phyloP scores from a whole-genome alignment of 1,140 invertebrate genomes.

The Tetramorium simillimum region DNA sequence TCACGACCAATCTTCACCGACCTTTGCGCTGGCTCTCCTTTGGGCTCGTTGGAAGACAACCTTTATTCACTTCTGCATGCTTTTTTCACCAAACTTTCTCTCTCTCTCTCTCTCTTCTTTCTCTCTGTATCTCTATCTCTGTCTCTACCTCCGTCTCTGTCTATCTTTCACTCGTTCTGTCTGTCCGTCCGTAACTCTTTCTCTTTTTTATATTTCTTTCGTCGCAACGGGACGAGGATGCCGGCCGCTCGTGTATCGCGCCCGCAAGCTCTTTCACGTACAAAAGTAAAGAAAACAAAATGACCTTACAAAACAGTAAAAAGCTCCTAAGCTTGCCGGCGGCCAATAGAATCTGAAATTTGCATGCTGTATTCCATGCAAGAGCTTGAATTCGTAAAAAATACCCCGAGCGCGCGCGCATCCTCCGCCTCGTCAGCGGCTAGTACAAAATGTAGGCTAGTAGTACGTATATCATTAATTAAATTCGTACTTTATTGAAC shows the following conservation, averaged over 20 bases:
- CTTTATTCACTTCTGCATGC: slow-evolving; percentile 79
- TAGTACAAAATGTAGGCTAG: slow-evolving; percentile 74
- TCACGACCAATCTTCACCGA: slow-evolving; percentile 75
- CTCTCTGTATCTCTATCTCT: slow-evolving; percentile 44
- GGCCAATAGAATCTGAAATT: slow-evolving; percentile 8
- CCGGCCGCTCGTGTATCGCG: background rate
- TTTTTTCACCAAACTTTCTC: slow-evolving; percentile 65
- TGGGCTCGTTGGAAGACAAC: slow-evolving; percentile 74
- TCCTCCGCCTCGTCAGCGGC: slow-evolving; percentile 34
- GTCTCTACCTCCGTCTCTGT: slow-evolving; percentile 52
- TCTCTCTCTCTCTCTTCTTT: slow-evolving; percentile 50
- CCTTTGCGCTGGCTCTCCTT: slow-evolving; percentile 73
- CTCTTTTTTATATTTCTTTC: slow-evolving; percentile 68
- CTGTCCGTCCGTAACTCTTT: slow-evolving; percentile 64
- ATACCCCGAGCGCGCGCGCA: background rate
- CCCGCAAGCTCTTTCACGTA: slow-evolving; percentile 6
- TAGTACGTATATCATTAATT: slow-evolving; percentile 82
- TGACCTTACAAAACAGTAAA: slow-evolving; percentile 9
- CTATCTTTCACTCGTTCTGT: slow-evolving; percentile 60
- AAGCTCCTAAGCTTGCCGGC: background rate
- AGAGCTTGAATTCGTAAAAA: background rate
- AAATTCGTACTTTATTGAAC: slow-evolving; percentile 78
- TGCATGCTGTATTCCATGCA: background rate
- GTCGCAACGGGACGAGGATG: slow-evolving; percentile 43
- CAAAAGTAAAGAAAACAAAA: slow-evolving; percentile 5